Conservation (phyloP, 2,113 vertebrate species). For the Menidia beryllina region DNA sequence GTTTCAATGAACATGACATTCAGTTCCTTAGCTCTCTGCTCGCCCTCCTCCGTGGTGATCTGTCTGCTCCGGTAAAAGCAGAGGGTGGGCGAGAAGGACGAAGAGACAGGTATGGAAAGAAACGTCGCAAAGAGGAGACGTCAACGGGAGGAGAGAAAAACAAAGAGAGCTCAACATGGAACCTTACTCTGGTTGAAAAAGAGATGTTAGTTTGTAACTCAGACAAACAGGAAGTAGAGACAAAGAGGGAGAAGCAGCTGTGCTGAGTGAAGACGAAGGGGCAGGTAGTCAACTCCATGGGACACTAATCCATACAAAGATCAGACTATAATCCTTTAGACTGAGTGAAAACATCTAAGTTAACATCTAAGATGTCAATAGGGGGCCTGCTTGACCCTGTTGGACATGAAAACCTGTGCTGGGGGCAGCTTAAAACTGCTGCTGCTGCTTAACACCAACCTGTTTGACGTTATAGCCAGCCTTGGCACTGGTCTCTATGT, state of each 20-base stretch:
- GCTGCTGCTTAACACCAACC: slow-evolving; percentile 78
- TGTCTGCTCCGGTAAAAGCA: slow-evolving; percentile 86
- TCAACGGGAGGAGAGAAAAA: slow-evolving; percentile 54
- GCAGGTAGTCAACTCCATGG: slow-evolving; percentile 42
- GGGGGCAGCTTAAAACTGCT: slow-evolving; percentile 26
- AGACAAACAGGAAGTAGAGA: slow-evolving; percentile 43
- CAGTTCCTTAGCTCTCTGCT: slow-evolving; percentile 96
- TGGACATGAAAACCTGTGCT: slow-evolving; percentile 15
- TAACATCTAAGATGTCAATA: slow-evolving; percentile 13
- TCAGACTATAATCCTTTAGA: slow-evolving; percentile 40
- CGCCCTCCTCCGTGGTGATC: slow-evolving; percentile 95
- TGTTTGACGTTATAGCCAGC: slow-evolving; percentile 85
- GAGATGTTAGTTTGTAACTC: slow-evolving; percentile 74
- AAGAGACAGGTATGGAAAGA: slow-evolving; percentile 63
- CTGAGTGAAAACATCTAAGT: slow-evolving; percentile 24
- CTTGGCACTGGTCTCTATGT: slow-evolving; percentile 87
- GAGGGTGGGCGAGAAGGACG: slow-evolving; percentile 53
- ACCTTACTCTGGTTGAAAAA: slow-evolving; percentile 44
- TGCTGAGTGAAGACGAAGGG: slow-evolving; percentile 57
- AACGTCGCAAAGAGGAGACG: slow-evolving; percentile 52
- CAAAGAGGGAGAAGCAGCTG: slow-evolving; percentile 50
- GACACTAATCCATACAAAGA: slow-evolving; percentile 44
- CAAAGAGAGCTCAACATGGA: slow-evolving; percentile 64
- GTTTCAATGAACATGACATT: slow-evolving; percentile 98
- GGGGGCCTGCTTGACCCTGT: slow-evolving; percentile 39